These are phyloP conservation scores for Malurus leucopterus DNA, from an alignment of 2,797 vertebrate genomes.

Conservation along the genomic window DNA sequence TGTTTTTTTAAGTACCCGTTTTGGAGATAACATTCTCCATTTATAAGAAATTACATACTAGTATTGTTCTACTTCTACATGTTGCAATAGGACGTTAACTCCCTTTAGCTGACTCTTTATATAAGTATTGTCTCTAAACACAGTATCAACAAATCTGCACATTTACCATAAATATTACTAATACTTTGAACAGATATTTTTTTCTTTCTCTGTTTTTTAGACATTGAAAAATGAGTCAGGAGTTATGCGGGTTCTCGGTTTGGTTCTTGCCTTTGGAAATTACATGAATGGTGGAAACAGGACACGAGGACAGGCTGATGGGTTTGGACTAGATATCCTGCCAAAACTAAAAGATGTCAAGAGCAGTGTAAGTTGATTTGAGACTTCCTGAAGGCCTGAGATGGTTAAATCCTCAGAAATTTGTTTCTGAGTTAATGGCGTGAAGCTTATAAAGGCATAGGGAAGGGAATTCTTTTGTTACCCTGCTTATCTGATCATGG, in stretches of 20 bases:
- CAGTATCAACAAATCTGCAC: not conserved
- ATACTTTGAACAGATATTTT: not conserved
- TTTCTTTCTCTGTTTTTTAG: conserved; percentile 67
- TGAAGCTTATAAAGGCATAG: not conserved
- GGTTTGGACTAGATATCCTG: conserved; percentile 94
- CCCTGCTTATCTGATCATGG: not conserved
- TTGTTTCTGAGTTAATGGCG: not conserved
- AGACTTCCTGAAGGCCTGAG: not conserved
- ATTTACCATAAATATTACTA: not conserved
- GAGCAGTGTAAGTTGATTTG: conserved; percentile 87
- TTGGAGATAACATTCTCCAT: not conserved
- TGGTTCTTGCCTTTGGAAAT: conserved; percentile 95
- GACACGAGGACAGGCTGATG: conserved; percentile 93
- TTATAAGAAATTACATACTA: not conserved
- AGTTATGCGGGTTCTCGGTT: conserved; percentile 86
- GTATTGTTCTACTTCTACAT: rapidly evolving
- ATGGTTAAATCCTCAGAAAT: not conserved
- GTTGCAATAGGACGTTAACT: not conserved
- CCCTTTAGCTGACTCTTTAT: not conserved
- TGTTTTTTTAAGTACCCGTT: not conserved
- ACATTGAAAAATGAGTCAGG: conserved; percentile 78
- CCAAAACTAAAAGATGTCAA: conserved; percentile 98
- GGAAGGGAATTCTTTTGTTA: not conserved
- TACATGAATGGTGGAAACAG: conserved; percentile 98
- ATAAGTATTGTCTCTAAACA: not conserved